Base-by-base conservation (phyloP, 1,140 invertebrate species). In the Sitobion miscanthi region DNA sequence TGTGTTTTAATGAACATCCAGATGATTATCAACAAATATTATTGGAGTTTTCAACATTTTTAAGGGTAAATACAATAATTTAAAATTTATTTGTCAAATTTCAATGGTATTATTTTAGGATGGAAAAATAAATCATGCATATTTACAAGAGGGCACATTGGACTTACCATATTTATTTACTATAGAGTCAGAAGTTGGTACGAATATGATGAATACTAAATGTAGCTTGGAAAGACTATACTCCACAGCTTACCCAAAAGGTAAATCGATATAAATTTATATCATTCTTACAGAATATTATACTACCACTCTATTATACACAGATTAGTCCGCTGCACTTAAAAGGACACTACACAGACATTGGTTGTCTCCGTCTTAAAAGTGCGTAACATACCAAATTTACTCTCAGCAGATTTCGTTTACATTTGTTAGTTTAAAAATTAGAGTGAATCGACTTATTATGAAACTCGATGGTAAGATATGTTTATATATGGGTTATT, bases 1-100 rank as follows among this genome's bases (percentile, higher is more conserved):
- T 2, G 42, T 85, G 91, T 92, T 92, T 35, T 35, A 2, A 92
- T 52, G 35, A 92, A 42, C 82, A 85, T 42, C 23, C 77, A 0
- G 91, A 92, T 42, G 35, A 92, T 54, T 85, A 92, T 86, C 17
- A 85, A 14, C 14, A 85, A 54, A 92, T 92, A 83, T 83, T 92
- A 8, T 85, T 54, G 9, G 91, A 92, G 4, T 92, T 92, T 8
- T 25, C 42, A 38, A 85, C 23, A n/a, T 92, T 92, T 85, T 45
- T 92, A 54, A 92, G 85, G 54, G 91, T 92, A 85, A 92, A 52
- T 52, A 23, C 52, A 47, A 9, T 25, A 45, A 7, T 92, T 83
- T 83, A 38, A 23, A 30, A 14, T 20, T 82, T 69, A 47, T 77
- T 69, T 57, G 52, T 17, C 45, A 11, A 90, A 9, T 82, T 82